These are phyloP conservation scores for Lasioglossum pauxillum DNA, from an alignment of 2,888 invertebrate species.

Conservation along the genomic window DNA sequence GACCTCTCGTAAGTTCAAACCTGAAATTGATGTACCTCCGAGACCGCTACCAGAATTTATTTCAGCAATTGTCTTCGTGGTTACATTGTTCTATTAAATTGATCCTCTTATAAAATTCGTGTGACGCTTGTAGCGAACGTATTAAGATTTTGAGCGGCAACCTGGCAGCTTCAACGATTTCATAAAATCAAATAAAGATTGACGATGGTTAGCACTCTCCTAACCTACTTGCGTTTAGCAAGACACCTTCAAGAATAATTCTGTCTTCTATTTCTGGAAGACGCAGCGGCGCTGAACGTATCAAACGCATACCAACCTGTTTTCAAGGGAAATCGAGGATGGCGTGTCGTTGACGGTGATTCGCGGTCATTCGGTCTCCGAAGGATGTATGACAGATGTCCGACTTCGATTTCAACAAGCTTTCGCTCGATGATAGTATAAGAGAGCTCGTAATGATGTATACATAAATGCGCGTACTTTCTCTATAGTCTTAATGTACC, in stretches of 20 bases:
- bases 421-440: slow-evolving; percentile 1
- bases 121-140: too few relatives aligned
- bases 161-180: too few relatives aligned
- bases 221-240: too few relatives aligned
- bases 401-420: neutral
- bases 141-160: too few relatives aligned
- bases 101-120: too few relatives aligned
- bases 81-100: too few relatives aligned
- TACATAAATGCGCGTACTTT: neutral
- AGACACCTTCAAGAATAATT: neutral
- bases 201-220: neutral
- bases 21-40: too few relatives aligned
- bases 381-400: slow-evolving; percentile 14
- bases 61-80: too few relatives aligned
- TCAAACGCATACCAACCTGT: neutral
- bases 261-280: too few relatives aligned
- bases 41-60: too few relatives aligned
- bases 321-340: neutral
- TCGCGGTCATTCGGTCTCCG: neutral
- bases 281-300: neutral
- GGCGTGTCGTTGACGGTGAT: neutral
- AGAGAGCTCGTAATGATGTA: neutral
- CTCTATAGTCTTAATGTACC: neutral
- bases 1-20: too few relatives aligned
- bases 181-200: neutral